Conservation (phyloP, 2,113 vertebrate species). For the Dasypus novemcinctus region DNA sequence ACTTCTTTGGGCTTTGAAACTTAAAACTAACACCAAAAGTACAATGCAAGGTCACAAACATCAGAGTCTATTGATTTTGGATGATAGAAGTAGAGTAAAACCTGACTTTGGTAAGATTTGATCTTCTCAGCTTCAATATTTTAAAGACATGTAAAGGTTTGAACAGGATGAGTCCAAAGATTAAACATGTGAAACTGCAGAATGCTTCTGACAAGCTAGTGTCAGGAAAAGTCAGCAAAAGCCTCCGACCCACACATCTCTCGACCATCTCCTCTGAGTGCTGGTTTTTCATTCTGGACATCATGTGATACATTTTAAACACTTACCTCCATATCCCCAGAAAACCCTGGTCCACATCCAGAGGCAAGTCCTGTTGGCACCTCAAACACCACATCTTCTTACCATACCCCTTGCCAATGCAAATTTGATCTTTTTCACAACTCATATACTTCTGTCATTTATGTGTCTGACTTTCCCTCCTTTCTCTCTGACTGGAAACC, state of each 20-base stretch:
- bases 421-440: neutral
- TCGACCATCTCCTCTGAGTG: neutral
- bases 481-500: neutral
- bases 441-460: neutral
- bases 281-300: neutral
- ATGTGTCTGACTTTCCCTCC: neutral
- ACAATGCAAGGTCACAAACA: neutral
- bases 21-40: neutral
- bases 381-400: neutral
- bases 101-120: neutral
- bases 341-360: neutral
- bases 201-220: neutral
- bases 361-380: neutral
- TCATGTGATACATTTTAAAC: too few relatives aligned
- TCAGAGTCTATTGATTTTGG: neutral
- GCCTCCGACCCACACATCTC: neutral
- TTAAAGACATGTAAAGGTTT: neutral
- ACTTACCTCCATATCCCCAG: neutral
- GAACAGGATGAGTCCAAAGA: neutral
- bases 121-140: neutral
- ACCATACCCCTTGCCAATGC: neutral
- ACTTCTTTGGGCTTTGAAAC: neutral
- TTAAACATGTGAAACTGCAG: neutral
- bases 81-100: neutral
- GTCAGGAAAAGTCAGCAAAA: neutral